Percentiles rank a stretch among this genome's conserved stretches.
Evolutionary conservation across 2,888 invertebrate species (phyloP).

Genomic region (Strigamia transsilvanica): DNA sequence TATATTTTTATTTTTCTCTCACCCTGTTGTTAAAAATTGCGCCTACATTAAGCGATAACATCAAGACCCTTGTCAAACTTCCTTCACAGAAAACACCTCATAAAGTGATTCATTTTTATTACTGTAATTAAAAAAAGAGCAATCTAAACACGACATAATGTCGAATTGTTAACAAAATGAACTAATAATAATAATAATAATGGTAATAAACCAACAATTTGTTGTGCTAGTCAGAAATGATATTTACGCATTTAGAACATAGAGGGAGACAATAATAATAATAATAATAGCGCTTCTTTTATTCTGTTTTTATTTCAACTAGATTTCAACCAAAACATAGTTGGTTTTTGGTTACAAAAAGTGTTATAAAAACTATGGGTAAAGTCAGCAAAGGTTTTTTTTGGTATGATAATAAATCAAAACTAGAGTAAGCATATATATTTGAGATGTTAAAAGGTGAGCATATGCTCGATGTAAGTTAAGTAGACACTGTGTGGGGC

Average conservation of each 20-base stretch:
- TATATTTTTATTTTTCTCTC: conserved; percentile 24
- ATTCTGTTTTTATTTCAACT: no score
- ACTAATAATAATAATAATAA: no score
- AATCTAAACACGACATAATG: neutral
- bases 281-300: no score
- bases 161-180: neutral
- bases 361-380: no score
- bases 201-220: neutral
- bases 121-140: conserved; percentile 17
- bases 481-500: conserved; percentile 38
- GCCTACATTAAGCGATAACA: conserved; percentile 16
- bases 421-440: neutral
- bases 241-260: no score
- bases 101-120: conserved; percentile 34
- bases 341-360: neutral
- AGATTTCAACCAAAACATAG: no score
- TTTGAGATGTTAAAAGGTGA: conserved; percentile 34
- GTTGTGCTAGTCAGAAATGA: neutral
- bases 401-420: neutral
- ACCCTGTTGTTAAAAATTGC: conserved; percentile 21
- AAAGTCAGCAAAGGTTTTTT: neutral
- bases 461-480: conserved; percentile 38
- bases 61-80: conserved; percentile 6
- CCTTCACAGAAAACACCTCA: conserved; percentile 26
- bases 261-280: no score